These are phyloP conservation scores for Eristalis arbustorum DNA, from an alignment of 2,888 invertebrate genomes.

Conservation along the genomic window DNA sequence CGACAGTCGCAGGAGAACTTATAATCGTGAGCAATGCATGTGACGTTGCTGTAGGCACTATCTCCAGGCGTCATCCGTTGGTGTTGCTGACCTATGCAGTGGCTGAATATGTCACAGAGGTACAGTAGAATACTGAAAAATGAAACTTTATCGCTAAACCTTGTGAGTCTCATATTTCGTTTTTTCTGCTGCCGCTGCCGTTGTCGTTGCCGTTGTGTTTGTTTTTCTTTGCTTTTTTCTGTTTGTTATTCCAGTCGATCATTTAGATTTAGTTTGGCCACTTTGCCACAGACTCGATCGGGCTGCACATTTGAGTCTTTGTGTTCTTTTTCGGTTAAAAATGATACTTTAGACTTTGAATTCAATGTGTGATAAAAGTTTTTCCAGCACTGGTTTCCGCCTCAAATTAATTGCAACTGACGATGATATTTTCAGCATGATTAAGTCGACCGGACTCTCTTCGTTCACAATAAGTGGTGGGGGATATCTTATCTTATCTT, in stretches of 20 bases:
- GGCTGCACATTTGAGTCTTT: conserved; percentile 43
- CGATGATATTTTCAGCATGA: conserved; percentile 53
- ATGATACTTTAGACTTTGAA: conserved; percentile 43
- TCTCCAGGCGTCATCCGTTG: conserved; percentile 35
- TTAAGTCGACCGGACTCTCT: conserved; percentile 15
- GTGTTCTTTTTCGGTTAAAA: conserved; percentile 7
- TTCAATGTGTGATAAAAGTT: conserved; percentile 10
- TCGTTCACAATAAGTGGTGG: conserved; percentile 34
- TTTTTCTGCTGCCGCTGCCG: conserved; percentile 1
- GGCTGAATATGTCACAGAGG: conserved; percentile 59
- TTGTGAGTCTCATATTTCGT: conserved; percentile 61
- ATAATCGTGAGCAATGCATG: conserved; percentile 76
- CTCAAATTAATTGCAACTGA: conserved; percentile 54
- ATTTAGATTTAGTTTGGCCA: conserved; percentile 35
- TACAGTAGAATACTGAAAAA: conserved; percentile 48
- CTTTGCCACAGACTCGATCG: conserved; percentile 7
- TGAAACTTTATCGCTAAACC: conserved; percentile 49
- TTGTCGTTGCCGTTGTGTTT: conserved; percentile 7
- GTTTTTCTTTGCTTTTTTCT: conserved; percentile 8
- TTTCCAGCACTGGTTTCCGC: conserved; percentile 47
- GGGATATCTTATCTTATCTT: conserved; percentile 25
- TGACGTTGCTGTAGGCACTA: conserved; percentile 73
- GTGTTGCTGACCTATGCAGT: conserved; percentile 52
- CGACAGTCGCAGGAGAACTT: conserved; percentile 79
- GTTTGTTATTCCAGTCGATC: conserved; percentile 19